A percentile compares a stretch with the other conserved stretches of the same genome.
Evolutionary conservation across 2,888 invertebrate species (phyloP).

Genomic region (Troglohyphantes excavatus): DNA sequence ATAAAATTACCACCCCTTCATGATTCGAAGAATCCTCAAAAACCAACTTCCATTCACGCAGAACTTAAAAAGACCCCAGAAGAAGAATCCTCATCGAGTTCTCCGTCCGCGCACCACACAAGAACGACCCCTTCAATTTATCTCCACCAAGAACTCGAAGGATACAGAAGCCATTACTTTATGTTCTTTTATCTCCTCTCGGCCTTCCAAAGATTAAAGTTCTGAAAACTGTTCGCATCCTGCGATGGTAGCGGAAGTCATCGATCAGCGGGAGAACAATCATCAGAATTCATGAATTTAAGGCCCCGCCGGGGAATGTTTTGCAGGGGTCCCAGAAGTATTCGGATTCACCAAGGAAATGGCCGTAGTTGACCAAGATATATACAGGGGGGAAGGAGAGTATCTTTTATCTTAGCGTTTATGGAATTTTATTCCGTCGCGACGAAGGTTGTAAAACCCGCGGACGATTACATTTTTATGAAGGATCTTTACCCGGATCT

Average conservation of each 20-base stretch:
- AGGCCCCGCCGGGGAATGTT: constrained; percentile 56
- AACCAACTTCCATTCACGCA: not conserved
- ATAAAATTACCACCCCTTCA: no score
- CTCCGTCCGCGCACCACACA: constrained; percentile 3
- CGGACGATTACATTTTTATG: constrained; percentile 58
- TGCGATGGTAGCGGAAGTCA: constrained; percentile 51
- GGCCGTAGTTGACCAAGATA: constrained; percentile 54
- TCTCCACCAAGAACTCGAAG: constrained; percentile 8
- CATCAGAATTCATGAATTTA: constrained; percentile 71
- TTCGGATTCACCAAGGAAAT: constrained; percentile 67
- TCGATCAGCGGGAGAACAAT: constrained; percentile 68
- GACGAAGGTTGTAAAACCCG: constrained; percentile 51
- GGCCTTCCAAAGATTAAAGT: constrained; percentile 68
- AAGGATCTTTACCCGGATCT: not conserved
- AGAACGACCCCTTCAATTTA: constrained; percentile 42
- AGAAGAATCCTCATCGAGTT: not conserved
- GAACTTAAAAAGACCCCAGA: not conserved
- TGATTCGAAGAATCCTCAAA: no score
- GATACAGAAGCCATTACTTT: constrained; percentile 61
- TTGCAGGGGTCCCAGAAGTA: constrained; percentile 39
- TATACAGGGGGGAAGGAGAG: constrained; percentile 41
- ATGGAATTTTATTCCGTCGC: constrained; percentile 49
- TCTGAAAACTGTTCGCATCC: constrained; percentile 68
- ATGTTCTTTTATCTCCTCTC: constrained; percentile 57
- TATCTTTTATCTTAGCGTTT: constrained; percentile 56